A percentile compares a stretch with the other conserved stretches of the same genome.
Evolutionary conservation across 2,888 invertebrate genomes (phyloP).

Genomic region (Lepidochitona cinerea): DNA sequence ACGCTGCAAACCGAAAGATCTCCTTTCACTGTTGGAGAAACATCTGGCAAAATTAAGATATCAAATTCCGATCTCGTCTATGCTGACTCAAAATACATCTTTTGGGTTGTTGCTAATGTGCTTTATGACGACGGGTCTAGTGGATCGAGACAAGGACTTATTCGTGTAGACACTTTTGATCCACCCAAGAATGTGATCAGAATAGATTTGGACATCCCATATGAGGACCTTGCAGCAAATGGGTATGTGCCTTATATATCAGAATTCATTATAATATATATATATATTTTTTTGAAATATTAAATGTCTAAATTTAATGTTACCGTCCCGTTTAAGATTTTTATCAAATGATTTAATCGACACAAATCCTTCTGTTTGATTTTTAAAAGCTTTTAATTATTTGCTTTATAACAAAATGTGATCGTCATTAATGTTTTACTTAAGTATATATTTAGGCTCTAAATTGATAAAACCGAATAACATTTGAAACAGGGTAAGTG

Average conservation of each 20-base stretch:
- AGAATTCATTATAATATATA: no score
- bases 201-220: not conserved
- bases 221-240: not conserved
- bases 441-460: no score
- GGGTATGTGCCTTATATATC: no score
- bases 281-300: no score
- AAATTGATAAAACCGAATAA: no score
- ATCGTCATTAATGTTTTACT: no score
- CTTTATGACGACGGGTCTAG: not conserved
- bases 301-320: no score
- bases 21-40: not conserved
- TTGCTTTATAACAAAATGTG: no score
- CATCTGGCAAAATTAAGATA: not conserved
- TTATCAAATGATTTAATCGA: no score
- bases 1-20: not conserved
- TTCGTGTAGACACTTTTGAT: conserved; percentile 1
- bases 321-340: no score
- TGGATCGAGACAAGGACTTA: not conserved
- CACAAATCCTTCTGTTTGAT: not conserved
- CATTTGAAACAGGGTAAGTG: no score
- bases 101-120: not conserved
- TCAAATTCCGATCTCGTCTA: not conserved
- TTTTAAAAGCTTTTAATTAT: no score
- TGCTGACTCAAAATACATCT: not conserved
- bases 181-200: not conserved